Base-by-base conservation (phyloP, 2,797 vertebrate species). In the Dermochelys coriacea region DNA sequence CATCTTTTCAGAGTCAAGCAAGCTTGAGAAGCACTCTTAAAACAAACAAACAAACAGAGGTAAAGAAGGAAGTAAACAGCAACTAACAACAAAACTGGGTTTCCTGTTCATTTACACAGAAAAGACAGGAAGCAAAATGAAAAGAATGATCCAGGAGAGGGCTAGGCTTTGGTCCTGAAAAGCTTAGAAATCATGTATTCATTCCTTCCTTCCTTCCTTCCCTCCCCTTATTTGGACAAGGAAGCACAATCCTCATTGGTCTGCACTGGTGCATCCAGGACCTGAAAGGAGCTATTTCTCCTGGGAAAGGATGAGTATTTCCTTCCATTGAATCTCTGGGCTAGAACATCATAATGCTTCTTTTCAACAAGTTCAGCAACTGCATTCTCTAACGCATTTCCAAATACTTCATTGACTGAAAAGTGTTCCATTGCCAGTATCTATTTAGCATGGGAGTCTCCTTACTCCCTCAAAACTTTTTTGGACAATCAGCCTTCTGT, bases 101-200 rank as follows among this genome's bases (percentile, higher is more conserved):
- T 57, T 57, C 55, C 55, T 57, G 55, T 57, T 12, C 55, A 57
- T 57, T 57, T 57, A 57, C 55, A 57, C 27, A 6, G 55, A 57
- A 57, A 57, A 57, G 27, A 29, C 27, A 57, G 55, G 55, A 29
- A 57, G 27, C 31, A 61, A 61, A 61, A 18, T 1, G 59, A 41
- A 74, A 45, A 75, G 37, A 29, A 51, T 1, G 51, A 81, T 57
- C 6, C 37, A 5, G 23, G 41, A 85, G 45, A 45, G 5, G 51
- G 34, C n/a, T 12, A 41, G 14, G 11, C 84, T 88, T 37, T 59
- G 74, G 19, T 89, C 50, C 31, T 79, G 31, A 21, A 15, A 89
- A 47, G 25, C 19, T 59, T 64, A 57, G 1, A 7, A n/a, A 21
- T 59, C 52, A 9, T 0, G 0, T 10, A 18, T 3, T 57, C 47